A percentile compares a stretch with the other conserved stretches of the same genome.
phyloP scores from a whole-genome alignment of 2,113 vertebrate genomes.

The Amphiprion ocellaris region DNA sequence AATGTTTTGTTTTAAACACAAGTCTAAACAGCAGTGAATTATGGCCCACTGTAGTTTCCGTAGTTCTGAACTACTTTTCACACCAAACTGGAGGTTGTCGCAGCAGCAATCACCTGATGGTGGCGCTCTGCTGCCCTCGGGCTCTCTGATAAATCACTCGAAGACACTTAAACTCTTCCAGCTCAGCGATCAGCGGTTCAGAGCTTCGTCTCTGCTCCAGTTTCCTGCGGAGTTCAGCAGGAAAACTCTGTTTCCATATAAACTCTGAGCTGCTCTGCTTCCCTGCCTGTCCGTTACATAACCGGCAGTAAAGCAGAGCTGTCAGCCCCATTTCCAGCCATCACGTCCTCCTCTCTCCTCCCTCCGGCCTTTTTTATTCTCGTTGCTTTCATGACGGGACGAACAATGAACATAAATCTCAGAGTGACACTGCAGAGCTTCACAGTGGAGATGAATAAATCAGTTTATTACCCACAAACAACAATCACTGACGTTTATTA shows the following conservation, averaged over 20 bases:
- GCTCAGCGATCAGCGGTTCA: conserved; percentile 20
- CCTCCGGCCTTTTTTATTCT: conserved; percentile 26
- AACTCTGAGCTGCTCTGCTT: not conserved
- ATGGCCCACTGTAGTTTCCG: too few relatives aligned
- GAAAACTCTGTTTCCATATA: conserved; percentile 19
- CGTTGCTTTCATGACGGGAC: conserved; percentile 26
- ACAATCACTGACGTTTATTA: conserved; percentile 14
- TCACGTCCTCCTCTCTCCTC: conserved; percentile 28
- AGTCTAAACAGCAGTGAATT: too few relatives aligned
- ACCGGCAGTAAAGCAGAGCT: conserved; percentile 49
- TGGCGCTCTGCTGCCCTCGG: not conserved
- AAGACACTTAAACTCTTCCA: conserved; percentile 66
- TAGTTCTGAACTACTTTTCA: too few relatives aligned
- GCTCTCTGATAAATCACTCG: not conserved
- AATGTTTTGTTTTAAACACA: too few relatives aligned
- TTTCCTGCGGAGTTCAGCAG: not conserved
- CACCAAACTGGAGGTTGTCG: too few relatives aligned
- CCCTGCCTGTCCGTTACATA: conserved; percentile 58
- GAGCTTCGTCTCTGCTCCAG: conserved; percentile 18
- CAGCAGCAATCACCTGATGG: too few relatives aligned
- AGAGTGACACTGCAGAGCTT: not conserved
- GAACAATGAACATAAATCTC: conserved; percentile 15
- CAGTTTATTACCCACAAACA: conserved; percentile 25
- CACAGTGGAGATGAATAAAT: conserved; percentile 7
- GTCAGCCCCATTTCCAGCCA: conserved; percentile 63